These are phyloP conservation scores for Boulengeromyrus knoepffleri DNA, from an alignment of 2,113 vertebrate species.

Conservation along the genomic window DNA sequence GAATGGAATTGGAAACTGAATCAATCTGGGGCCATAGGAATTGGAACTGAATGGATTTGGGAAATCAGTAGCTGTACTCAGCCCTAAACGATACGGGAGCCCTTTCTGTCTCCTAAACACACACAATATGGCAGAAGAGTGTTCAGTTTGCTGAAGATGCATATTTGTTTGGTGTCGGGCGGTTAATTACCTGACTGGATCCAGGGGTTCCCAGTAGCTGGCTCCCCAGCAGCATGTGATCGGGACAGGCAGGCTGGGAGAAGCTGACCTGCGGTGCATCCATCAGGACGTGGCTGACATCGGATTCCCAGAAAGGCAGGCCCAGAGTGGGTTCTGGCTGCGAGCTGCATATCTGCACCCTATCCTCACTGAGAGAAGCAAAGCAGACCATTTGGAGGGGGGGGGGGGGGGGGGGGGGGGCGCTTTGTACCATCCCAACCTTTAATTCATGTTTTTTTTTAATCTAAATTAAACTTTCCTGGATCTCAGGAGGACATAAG, in stretches of 20 bases:
- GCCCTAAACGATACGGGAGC: not conserved
- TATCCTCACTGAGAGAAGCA: slow-evolving; percentile 67
- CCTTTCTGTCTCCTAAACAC: not conserved
- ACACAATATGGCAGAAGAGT: not conserved
- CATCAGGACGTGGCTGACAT: slow-evolving; percentile 46
- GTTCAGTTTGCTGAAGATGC: not conserved
- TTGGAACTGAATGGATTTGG: not conserved
- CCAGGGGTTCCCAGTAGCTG: slow-evolving; percentile 84
- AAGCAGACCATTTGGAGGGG: not conserved
- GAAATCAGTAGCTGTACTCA: not conserved
- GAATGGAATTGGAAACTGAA: not conserved
- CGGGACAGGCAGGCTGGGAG: slow-evolving; percentile 83
- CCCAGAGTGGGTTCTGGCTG: slow-evolving; percentile 78
- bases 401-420: no score
- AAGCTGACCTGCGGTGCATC: slow-evolving; percentile 83
- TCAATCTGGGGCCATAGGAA: not conserved
- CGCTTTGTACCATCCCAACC: no score
- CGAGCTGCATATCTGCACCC: slow-evolving; percentile 75
- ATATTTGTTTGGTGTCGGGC: not conserved
- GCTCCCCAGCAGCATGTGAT: slow-evolving; percentile 89
- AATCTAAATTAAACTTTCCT: no score
- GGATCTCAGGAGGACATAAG: no score
- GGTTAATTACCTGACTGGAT: slow-evolving; percentile 78
- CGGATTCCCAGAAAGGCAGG: slow-evolving; percentile 64
- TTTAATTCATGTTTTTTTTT: no score